These are phyloP conservation scores for Ceyx margarethae DNA, from an alignment of 2,113 vertebrate genomes.

Conservation along the genomic window DNA sequence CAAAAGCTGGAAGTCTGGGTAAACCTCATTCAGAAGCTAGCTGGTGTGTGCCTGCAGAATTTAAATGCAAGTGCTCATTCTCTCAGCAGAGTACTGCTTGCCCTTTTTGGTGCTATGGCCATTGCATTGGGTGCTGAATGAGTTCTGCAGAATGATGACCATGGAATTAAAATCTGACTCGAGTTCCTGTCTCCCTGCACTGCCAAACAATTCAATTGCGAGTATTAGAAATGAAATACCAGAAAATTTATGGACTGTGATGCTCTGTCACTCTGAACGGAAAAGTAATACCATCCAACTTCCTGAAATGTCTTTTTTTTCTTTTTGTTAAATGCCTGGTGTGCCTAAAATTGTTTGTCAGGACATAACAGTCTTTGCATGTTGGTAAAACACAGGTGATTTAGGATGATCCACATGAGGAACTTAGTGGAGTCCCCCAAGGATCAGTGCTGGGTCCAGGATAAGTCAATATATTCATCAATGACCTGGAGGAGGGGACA, in stretches of 20 bases:
- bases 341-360: constrained; percentile 11
- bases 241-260: constrained; percentile 47
- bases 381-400: background rate
- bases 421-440: background rate
- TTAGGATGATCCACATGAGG: background rate
- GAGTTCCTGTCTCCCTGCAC: background rate
- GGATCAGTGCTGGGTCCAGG: too few relatives aligned
- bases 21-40: background rate
- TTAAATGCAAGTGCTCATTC: background rate
- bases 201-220: fast-evolving
- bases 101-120: background rate
- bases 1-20: constrained; percentile 36
- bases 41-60: background rate
- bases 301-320: background rate
- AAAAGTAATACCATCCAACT: constrained; percentile 19
- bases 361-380: background rate
- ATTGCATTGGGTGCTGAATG: background rate
- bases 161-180: constrained; percentile 34
- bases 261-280: constrained; percentile 44
- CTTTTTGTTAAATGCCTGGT: background rate
- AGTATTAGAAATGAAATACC: background rate
- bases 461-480: too few relatives aligned
- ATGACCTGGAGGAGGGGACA: too few relatives aligned
- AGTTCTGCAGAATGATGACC: constrained; percentile 4
- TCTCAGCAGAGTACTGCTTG: background rate